Evolutionary conservation across 2,888 invertebrate species (phyloP).

Genomic region (Chromoteleia sp.): DNA sequence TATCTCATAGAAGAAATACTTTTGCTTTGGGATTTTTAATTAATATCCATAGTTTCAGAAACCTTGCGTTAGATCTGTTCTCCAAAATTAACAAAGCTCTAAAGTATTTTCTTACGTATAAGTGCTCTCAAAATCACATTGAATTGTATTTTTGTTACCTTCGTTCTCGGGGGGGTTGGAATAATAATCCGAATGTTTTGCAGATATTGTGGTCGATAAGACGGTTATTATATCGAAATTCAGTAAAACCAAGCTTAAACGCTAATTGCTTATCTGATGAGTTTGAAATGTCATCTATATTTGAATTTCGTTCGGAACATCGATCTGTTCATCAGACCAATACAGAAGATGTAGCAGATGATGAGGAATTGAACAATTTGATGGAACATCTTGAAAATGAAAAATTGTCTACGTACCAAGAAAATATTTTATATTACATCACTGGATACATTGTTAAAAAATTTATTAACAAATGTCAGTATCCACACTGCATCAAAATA

Average conservation of each 20-base stretch:
- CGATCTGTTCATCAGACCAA: neutral
- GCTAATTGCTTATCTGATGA: conserved; percentile 3
- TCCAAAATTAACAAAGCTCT: conserved; percentile 26
- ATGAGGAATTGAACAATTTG: conserved; percentile 1
- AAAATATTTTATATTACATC: conserved; percentile 38
- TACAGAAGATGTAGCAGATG: neutral
- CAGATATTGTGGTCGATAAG: conserved; percentile 19
- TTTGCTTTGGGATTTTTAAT: conserved; percentile 26
- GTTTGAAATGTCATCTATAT: neutral
- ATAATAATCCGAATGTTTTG: conserved; percentile 3
- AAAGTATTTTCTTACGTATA: conserved; percentile 39
- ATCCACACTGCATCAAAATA: neutral
- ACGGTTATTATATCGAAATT: conserved; percentile 54
- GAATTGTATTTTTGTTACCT: conserved; percentile 40
- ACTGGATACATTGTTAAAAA: conserved; percentile 17
- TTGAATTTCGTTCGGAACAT: conserved; percentile 25
- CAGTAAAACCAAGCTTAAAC: conserved; percentile 64
- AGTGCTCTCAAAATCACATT: conserved; percentile 37
- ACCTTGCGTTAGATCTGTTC: conserved; percentile 25
- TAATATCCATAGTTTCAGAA: conserved; percentile 19
- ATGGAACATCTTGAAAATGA: neutral
- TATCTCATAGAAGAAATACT: conserved; percentile 15
- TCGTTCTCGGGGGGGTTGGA: conserved; percentile 29
- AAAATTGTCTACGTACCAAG: conserved; percentile 15
- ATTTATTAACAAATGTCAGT: conserved; percentile 7